Evolutionary conservation across 2,888 invertebrate species (phyloP).

Genomic region (Eupeodes luniger): DNA sequence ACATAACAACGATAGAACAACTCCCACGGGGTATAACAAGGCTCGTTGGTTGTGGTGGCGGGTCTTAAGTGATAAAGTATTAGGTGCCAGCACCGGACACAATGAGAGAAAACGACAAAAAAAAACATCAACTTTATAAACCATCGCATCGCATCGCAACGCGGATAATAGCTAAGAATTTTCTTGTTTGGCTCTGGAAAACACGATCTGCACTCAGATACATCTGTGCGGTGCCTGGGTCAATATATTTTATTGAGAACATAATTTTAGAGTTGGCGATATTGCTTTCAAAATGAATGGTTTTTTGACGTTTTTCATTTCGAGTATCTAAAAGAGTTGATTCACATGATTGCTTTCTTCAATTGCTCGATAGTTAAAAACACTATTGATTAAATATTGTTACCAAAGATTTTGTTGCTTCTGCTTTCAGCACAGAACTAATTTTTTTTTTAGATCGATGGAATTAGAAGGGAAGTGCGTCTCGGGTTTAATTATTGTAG

Average conservation of each 20-base stretch:
- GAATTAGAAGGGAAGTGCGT: no score
- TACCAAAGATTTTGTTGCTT: no score
- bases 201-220: slow-evolving; percentile 52
- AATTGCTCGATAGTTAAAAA: no score
- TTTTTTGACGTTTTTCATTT: not conserved
- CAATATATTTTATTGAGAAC: slow-evolving; percentile 61
- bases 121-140: not conserved
- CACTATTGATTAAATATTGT: no score
- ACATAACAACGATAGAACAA: slow-evolving; percentile 29
- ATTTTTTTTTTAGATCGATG: no score
- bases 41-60: slow-evolving; percentile 64
- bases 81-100: slow-evolving; percentile 52
- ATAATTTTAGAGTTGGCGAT: slow-evolving; percentile 30
- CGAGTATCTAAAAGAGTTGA: not conserved
- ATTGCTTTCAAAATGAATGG: slow-evolving; percentile 17
- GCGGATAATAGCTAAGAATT: slow-evolving; percentile 25
- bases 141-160: not conserved
- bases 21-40: slow-evolving; percentile 50
- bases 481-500: no score
- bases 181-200: slow-evolving; percentile 29
- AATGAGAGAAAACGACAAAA: slow-evolving; percentile 31
- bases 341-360: no score
- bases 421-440: no score
- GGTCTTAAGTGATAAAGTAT: slow-evolving; percentile 73
- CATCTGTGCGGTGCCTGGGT: slow-evolving; percentile 53